Percentiles rank a stretch among this genome's conserved stretches.
These are phyloP conservation scores for Bombus huntii DNA, from an alignment of 1,140 invertebrate species.

Conservation along the genomic window DNA sequence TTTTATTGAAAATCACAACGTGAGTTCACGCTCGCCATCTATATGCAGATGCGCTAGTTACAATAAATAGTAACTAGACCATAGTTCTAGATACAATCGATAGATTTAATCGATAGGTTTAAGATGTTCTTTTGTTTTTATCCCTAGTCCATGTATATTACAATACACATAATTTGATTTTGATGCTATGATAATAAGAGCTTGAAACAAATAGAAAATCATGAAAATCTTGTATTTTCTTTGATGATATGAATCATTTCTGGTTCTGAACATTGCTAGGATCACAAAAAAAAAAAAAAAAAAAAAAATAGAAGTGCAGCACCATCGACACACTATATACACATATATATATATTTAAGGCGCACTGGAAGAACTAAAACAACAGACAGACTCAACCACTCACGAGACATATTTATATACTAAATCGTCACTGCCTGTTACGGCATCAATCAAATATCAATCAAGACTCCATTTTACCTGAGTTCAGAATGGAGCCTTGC, in stretches of 20 bases:
- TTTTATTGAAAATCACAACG: too few species aligned
- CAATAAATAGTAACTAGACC: too few species aligned
- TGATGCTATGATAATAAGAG: too few species aligned
- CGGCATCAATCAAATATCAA: slow-evolving; percentile 76
- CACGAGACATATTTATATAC: slow-evolving; percentile 78
- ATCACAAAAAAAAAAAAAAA: slow-evolving; percentile 5
- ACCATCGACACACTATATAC: slow-evolving; percentile 2
- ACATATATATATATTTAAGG: slow-evolving; percentile 10
- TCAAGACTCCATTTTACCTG: slow-evolving; percentile 83
- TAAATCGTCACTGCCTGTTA: slow-evolving; percentile 72
- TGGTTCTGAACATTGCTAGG: slow-evolving; percentile 57
- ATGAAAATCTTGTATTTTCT: too few species aligned
- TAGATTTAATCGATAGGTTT: too few species aligned
- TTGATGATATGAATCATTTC: background rate
- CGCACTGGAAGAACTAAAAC: slow-evolving; percentile 63
- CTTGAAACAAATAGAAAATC: too few species aligned
- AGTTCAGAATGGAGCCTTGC: slow-evolving; percentile 82
- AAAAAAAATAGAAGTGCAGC: background rate
- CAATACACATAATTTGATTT: too few species aligned
- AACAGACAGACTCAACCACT: slow-evolving; percentile 78
- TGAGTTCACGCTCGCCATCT: too few species aligned
- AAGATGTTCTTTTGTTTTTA: too few species aligned
- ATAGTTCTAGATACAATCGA: too few species aligned
- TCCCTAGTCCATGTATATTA: too few species aligned
- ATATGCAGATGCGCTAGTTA: too few species aligned